Percentiles rank a stretch among this genome's conserved stretches.
These are phyloP conservation scores for Lethocerus indicus DNA, from an alignment of 1,140 invertebrate genomes.

Conservation along the genomic window DNA sequence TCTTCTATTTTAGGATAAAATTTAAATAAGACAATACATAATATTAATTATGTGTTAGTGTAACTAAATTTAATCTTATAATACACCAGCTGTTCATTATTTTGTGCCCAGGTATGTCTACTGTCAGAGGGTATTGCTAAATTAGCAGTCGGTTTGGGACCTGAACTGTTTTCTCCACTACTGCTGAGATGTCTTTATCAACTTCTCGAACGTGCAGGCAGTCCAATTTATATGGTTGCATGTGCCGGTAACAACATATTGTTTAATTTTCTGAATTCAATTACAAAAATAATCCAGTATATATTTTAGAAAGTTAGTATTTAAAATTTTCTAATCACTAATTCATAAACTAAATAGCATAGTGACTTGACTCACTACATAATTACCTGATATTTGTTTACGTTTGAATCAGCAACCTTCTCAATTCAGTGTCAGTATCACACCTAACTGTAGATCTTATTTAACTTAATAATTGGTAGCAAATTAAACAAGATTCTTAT, in stretches of 20 bases:
- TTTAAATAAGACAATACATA: neutral
- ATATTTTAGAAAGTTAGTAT: too few relatives aligned
- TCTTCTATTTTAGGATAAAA: neutral
- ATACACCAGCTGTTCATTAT: neutral
- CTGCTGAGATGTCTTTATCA: slow-evolving; percentile 43
- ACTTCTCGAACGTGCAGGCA: slow-evolving; percentile 46
- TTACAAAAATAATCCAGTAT: too few relatives aligned
- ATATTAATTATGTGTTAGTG: neutral
- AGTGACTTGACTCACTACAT: too few relatives aligned
- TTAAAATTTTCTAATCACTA: too few relatives aligned
- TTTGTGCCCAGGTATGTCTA: slow-evolving; percentile 27
- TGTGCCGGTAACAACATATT: slow-evolving; percentile 15
- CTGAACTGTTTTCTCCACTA: slow-evolving; percentile 30
- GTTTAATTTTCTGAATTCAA: too few relatives aligned
- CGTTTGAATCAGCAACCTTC: too few relatives aligned
- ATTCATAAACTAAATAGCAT: too few relatives aligned
- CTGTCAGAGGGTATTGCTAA: slow-evolving; percentile 42
- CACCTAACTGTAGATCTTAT: too few relatives aligned
- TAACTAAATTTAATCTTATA: neutral
- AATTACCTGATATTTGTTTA: too few relatives aligned
- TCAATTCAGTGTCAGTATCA: too few relatives aligned
- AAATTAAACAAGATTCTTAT: too few relatives aligned
- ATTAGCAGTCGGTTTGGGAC: slow-evolving; percentile 29
- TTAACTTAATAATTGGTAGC: too few relatives aligned
- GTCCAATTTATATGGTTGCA: slow-evolving; percentile 16